Percentiles rank a stretch among this genome's conserved stretches.
These are phyloP conservation scores for Nomada goodeniana DNA, from an alignment of 2,888 invertebrate genomes.

Conservation along the genomic window DNA sequence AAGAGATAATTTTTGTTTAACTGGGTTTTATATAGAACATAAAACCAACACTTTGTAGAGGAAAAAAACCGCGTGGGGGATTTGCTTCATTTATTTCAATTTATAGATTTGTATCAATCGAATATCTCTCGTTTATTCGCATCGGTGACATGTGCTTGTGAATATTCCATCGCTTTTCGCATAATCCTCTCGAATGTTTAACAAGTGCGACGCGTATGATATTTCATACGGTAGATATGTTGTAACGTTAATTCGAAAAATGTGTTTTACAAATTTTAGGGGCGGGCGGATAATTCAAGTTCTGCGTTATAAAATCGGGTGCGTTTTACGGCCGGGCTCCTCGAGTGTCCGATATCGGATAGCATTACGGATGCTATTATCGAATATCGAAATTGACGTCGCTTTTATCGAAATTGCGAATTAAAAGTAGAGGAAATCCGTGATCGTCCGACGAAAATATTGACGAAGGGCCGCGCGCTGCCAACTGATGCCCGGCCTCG, in stretches of 20 bases:
- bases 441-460: constrained; percentile 21
- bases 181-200: neutral
- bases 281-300: neutral
- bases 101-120: neutral
- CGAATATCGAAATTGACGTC: constrained; percentile 15
- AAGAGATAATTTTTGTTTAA: too few relatives aligned
- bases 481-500: constrained; percentile 19
- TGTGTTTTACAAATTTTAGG: neutral
- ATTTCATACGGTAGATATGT: neutral
- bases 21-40: too few relatives aligned
- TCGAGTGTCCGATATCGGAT: constrained; percentile 21
- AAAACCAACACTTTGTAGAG: too few relatives aligned
- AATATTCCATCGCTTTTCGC: neutral
- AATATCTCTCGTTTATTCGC: neutral
- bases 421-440: constrained; percentile 30
- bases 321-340: constrained; percentile 9
- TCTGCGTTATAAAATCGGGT: constrained; percentile 13
- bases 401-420: constrained; percentile 44
- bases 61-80: too few relatives aligned
- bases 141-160: neutral
- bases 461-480: constrained; percentile 4
- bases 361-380: constrained; percentile 6
- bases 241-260: constrained; percentile 12
- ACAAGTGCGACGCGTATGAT: constrained; percentile 3
- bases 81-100: neutral